Percentiles rank a stretch among this genome's conserved stretches.
Conservation (phyloP, 2,797 vertebrate genomes). For the Pteronotus mesoamericanus region DNA sequence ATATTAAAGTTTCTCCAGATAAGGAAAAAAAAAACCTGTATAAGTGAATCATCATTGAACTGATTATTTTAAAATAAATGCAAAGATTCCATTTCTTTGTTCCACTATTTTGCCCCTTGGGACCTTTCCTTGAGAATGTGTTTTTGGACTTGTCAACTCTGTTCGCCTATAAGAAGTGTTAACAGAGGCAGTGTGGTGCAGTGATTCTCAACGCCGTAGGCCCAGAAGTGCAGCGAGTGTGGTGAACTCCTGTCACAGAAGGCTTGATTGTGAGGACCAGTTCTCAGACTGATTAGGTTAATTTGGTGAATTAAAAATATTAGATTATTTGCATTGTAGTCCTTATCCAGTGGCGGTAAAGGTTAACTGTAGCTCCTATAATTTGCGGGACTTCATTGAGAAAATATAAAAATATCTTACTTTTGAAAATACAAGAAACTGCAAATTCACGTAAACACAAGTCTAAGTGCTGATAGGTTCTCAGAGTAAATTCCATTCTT, state of each 20-base stretch:
- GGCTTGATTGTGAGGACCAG: not conserved
- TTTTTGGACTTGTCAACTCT: not conserved
- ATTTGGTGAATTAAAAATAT: not conserved
- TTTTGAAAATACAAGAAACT: not conserved
- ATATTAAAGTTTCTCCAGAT: constrained; percentile 17
- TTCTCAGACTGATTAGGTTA: not conserved
- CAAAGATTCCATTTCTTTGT: not conserved
- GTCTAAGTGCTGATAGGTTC: not conserved
- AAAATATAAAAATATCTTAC: not conserved
- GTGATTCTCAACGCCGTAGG: not conserved
- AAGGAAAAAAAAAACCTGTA: not conserved
- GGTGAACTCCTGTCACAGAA: not conserved
- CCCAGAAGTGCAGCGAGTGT: not conserved
- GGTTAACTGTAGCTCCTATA: not conserved
- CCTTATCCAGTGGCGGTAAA: not conserved
- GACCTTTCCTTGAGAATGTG: not conserved
- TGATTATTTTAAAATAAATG: constrained; percentile 1
- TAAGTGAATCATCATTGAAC: not conserved
- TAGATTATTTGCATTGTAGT: not conserved
- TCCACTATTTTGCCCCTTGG: not conserved
- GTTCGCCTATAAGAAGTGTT: not conserved
- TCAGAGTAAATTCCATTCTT: not conserved
- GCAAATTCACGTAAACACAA: not conserved
- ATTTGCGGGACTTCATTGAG: not conserved
- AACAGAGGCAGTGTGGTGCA: not conserved